These are phyloP conservation scores for Stichodactyla mertensii DNA, from an alignment of 64 coral and sea anemone genomes.

Conservation along the genomic window DNA sequence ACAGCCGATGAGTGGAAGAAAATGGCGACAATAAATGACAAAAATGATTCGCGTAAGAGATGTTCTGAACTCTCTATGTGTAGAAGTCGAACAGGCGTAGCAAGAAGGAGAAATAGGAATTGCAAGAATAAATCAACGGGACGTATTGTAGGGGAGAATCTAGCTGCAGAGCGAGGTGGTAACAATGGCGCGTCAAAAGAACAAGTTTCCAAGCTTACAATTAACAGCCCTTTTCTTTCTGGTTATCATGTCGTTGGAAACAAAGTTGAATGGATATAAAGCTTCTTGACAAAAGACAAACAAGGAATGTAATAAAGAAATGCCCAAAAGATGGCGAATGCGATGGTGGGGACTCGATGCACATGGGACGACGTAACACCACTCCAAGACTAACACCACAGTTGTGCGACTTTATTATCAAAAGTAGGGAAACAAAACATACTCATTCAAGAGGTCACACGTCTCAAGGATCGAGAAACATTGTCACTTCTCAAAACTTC, in stretches of 20 bases:
- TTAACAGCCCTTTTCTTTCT: background rate
- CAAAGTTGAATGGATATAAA: no score
- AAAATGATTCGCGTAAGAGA: background rate
- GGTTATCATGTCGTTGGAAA: no score
- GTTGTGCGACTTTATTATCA: background rate
- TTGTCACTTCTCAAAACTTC: background rate
- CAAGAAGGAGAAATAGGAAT: background rate
- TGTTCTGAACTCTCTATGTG: background rate
- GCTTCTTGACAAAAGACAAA: background rate
- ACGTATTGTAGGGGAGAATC: background rate
- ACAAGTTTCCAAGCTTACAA: background rate
- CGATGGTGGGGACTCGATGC: background rate
- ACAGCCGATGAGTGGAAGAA: constrained; percentile 55
- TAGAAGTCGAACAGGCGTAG: background rate
- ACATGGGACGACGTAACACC: background rate
- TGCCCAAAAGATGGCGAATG: background rate
- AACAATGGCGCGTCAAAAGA: background rate
- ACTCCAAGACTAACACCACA: background rate
- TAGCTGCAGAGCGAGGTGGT: background rate
- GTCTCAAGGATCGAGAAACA: background rate
- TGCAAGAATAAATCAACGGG: background rate
- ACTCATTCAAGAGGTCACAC: background rate
- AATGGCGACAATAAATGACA: background rate
- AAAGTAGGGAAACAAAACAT: background rate
- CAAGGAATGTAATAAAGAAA: background rate